Evolutionary conservation across 2,797 vertebrate genomes (phyloP), one percentile per base, ranked within the genome.

Genomic region (Hyperoplus immaculatus): DNA sequence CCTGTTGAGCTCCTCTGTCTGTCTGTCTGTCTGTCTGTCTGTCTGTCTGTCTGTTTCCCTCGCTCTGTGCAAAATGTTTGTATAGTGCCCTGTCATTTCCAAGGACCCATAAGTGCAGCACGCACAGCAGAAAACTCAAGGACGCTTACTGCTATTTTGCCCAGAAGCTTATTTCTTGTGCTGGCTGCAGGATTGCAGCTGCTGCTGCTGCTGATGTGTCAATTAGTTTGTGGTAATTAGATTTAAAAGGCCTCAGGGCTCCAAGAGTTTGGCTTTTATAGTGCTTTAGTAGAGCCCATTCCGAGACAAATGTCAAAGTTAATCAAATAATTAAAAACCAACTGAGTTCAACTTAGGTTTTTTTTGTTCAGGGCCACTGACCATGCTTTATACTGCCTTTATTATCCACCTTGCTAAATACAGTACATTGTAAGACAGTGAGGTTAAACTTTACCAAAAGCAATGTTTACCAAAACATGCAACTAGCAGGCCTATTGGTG

Each of bases 211-310:
- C 29, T 29, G 29, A 29, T 29, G 6, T 53, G 57, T 59, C 58
- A 72, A 63, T 70, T 73, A 70, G 5, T 62, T n/a, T 66, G 59
- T 12, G n/a, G 6, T 74, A 38, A 68, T 76, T 42, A 57, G 16
- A 74, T 73, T 78, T 56, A 49, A 74, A 81, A 47, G 4, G 14
- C 58, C 72, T 53, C n/a, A 6, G 53, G 38, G 68, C 45, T 39
- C 15, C 5, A 0, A 46, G 58, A 15, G 54, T 46, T 45, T 43
- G 12, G 39, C 3, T 57, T 76, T 61, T 8, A 64, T 29, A 60
- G 53, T 47, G 66, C 54, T 54, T 47, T 39, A 18, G 43, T 4
- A 3, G 9, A 58, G 16, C 39, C 56, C 29, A 60, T 59, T 53
- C 49, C 6, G n/a, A 43, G 18, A 57, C 11, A 47, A 53, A 46